Base-by-base conservation (phyloP, 2,113 vertebrate species). In the Tauraco erythrolophus region DNA sequence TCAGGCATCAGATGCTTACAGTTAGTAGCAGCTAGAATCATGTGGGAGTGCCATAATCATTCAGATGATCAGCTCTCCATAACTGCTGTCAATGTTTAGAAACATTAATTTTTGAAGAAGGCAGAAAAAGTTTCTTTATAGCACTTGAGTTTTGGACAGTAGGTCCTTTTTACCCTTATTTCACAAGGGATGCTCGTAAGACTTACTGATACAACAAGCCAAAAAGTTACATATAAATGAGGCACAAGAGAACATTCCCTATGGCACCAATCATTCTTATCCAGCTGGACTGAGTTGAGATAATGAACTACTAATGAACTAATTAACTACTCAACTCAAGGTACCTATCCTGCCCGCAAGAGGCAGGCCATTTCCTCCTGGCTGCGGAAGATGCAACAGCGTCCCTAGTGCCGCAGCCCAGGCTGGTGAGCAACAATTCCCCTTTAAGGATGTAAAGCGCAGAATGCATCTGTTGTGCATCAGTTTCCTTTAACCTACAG, bases 31-130 rank as follows among this genome's bases (percentile, higher is more conserved):
- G 24, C 43, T 10, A 41, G 16, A 84, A 43, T 37, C 41, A 39
- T 0, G 0, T 1, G 6, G n/a, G 14, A 84, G 28, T 37, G 62
- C 9, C 58, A 57, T 1, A 6, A 64, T 13, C 13, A 18, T 48
- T 54, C 37, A 37, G n/a, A 61, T n/a, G 2, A 83, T 19, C 6
- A 50, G n/a, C 25, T 84, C 31, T 51, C 58, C 64, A 7, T 14
- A 83, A 56, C 58, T 28, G 28, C 48, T 80, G 27, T 11, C 58
- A 51, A 6, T 35, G 35, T 70, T 79, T 41, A 78, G 33, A 48
- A 88, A 62, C 9, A 58, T 58, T 24, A 27, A n/a, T 16, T 64
- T 81, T 39, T 78, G 31, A 88, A 70, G 19, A 24, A 33, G 30
- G 23, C 19, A 84, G 48, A 61, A 57, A 14, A 71, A n/a, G 16